phyloP scores from a whole-genome alignment of 2,113 vertebrate species.

The Crocuta crocuta region DNA sequence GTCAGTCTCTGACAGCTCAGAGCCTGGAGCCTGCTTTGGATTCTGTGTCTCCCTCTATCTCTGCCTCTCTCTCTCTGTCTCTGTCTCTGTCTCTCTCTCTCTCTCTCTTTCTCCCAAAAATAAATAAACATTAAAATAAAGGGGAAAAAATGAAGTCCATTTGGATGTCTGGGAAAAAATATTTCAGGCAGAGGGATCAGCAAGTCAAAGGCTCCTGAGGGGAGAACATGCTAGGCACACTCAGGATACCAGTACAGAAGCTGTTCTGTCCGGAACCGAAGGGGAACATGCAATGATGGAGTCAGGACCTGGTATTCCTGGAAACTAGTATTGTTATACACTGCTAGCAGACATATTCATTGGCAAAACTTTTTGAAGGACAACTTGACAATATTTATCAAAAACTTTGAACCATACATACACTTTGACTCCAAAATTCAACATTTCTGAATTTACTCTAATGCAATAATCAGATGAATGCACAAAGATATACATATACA shows the following conservation, averaged over 20 bases:
- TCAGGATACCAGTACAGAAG: too few relatives aligned
- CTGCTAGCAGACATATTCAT: rapidly evolving
- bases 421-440: neutral
- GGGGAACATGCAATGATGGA: rapidly evolving
- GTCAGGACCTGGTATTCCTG: neutral
- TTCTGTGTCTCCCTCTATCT: too few relatives aligned
- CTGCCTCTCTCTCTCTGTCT: too few relatives aligned
- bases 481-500: neutral
- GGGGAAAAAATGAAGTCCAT: neutral
- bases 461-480: neutral
- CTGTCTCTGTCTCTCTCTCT: too few relatives aligned
- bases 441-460: neutral
- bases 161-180: neutral
- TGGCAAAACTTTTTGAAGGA: neutral
- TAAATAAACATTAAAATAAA: too few relatives aligned
- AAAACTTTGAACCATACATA: neutral
- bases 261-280: too few relatives aligned
- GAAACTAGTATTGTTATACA: neutral
- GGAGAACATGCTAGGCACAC: neutral
- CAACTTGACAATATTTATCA: neutral
- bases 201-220: neutral
- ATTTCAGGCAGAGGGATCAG: neutral
- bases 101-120: too few relatives aligned
- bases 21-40: too few relatives aligned
- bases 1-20: too few relatives aligned